These are phyloP conservation scores for Clusia tigrina DNA, from an alignment of 2,888 invertebrate genomes.

Conservation along the genomic window DNA sequence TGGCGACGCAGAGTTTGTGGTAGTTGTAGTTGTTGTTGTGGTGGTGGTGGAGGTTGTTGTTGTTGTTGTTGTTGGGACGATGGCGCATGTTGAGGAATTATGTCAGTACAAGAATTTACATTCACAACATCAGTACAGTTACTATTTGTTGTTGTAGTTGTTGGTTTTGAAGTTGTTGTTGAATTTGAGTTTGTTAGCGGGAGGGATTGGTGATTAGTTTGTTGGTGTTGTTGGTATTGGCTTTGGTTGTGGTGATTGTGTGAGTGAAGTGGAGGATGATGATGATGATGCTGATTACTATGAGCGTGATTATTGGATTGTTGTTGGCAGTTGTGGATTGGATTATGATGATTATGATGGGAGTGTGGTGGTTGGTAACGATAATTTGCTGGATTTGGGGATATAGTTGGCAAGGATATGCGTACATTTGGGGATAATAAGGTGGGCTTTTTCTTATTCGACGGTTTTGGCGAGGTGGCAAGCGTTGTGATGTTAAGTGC, in stretches of 20 bases:
- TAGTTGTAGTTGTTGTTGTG: slow-evolving; percentile 30
- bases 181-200: slow-evolving; percentile 63
- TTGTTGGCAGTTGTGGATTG: no score
- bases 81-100: slow-evolving; percentile 56
- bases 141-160: slow-evolving; percentile 61
- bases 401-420: slow-evolving; percentile 18
- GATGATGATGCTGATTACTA: slow-evolving; percentile 23
- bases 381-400: slow-evolving; percentile 23
- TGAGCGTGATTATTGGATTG: slow-evolving; percentile 11
- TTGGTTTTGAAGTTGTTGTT: slow-evolving; percentile 61
- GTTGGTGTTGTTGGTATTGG: slow-evolving; percentile 53
- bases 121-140: slow-evolving; percentile 64
- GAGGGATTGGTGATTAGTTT: slow-evolving; percentile 60
- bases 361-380: slow-evolving; percentile 29
- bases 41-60: slow-evolving; percentile 24
- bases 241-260: slow-evolving; percentile 37
- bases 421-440: slow-evolving; percentile 25
- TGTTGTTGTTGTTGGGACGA: slow-evolving; percentile 38
- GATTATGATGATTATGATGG: slow-evolving; percentile 33
- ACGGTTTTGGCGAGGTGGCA: slow-evolving; percentile 9
- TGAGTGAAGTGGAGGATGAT: slow-evolving; percentile 30
- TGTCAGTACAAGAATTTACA: slow-evolving; percentile 64
- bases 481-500: slow-evolving; percentile 12
- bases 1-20: slow-evolving; percentile 23
- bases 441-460: slow-evolving; percentile 25